phyloP scores from a whole-genome alignment of 2,888 invertebrate species.

The Hypsopygia costalis region DNA sequence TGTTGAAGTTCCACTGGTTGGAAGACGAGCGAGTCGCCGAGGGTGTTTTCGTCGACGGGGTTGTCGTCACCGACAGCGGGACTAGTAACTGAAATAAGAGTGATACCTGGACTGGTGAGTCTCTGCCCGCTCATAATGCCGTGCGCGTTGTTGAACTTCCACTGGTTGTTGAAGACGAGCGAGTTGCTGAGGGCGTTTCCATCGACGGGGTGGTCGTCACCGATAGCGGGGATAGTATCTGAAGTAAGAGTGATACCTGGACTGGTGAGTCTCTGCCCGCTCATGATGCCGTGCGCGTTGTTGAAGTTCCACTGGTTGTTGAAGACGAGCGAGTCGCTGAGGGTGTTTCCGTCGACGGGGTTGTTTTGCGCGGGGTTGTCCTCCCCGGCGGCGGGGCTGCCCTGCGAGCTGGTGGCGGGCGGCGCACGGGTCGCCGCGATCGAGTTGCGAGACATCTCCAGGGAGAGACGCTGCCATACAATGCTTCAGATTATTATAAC shows the following conservation, averaged over 20 bases:
- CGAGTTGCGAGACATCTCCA: conserved; percentile 85
- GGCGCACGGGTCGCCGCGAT: conserved; percentile 74
- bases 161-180: conserved; percentile 46
- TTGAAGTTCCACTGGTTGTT: conserved; percentile 56
- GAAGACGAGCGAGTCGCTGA: conserved; percentile 45
- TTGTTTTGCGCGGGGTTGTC: conserved; percentile 63
- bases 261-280: conserved; percentile 42
- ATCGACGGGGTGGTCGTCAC: conserved; percentile 59
- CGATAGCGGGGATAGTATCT: conserved; percentile 29
- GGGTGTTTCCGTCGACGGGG: conserved; percentile 57
- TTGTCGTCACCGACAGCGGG: conserved; percentile 41
- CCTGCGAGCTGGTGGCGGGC: conserved; percentile 22
- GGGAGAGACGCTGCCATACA: conserved; percentile 81
- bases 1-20: conserved; percentile 55
- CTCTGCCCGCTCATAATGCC: conserved; percentile 36
- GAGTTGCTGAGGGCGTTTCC: conserved; percentile 49
- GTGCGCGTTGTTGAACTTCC: conserved; percentile 53
- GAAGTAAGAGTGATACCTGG: conserved; percentile 47
- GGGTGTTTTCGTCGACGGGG: conserved; percentile 56
- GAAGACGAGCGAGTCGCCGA: conserved; percentile 45
- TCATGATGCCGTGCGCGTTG: conserved; percentile 38
- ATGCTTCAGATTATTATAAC: too few relatives aligned
- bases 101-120: conserved; percentile 47
- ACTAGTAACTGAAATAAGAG: too few relatives aligned
- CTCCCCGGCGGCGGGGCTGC: conserved; percentile 29